phyloP scores from a whole-genome alignment of 1,140 invertebrate species.

The Reticulitermes speratus region DNA sequence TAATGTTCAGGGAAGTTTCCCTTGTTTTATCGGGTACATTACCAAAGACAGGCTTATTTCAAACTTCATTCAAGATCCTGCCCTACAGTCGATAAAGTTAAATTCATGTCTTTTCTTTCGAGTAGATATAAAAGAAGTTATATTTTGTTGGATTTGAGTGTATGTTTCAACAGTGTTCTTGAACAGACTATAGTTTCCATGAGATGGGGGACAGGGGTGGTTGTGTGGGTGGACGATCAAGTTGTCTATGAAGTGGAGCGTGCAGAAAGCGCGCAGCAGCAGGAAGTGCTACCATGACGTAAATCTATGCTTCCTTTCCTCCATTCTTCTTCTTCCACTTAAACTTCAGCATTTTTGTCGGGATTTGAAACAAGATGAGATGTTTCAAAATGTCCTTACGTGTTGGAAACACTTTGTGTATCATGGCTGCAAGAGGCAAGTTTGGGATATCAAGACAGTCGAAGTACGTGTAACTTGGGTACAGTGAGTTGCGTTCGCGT shows the following conservation, averaged over 20 bases:
- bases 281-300: background rate
- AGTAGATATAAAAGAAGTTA: no score
- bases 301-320: background rate
- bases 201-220: background rate
- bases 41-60: no score
- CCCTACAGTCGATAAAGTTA: no score
- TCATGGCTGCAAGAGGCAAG: no score
- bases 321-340: background rate
- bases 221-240: slow-evolving; percentile 7
- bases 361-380: background rate
- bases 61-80: no score
- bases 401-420: background rate
- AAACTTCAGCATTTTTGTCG: background rate
- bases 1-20: no score
- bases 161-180: background rate
- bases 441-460: no score
- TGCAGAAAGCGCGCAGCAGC: background rate
- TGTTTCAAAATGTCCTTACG: background rate
- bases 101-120: no score
- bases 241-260: slow-evolving; percentile 4
- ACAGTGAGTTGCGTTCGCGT: no score
- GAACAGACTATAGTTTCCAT: background rate
- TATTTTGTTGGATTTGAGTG: no score
- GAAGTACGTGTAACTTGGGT: no score
- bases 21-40: no score